phyloP scores from a whole-genome alignment of 2,113 vertebrate species.

The Leiothrix lutea region DNA sequence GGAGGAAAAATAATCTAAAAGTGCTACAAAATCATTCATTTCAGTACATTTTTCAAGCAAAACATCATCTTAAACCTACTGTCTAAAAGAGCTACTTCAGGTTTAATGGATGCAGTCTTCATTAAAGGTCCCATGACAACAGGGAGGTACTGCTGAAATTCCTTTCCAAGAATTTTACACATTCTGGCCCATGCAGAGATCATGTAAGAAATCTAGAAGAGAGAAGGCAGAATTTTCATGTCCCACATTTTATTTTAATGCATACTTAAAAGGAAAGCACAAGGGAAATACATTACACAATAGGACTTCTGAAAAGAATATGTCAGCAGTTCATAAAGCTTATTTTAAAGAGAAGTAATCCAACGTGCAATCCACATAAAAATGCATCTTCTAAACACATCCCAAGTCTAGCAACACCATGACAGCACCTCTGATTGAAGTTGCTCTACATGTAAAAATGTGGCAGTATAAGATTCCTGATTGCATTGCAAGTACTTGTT shows the following conservation, averaged over 20 bases:
- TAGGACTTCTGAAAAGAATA: background rate
- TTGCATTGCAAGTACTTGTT: background rate
- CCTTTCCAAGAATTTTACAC: conserved; percentile 98
- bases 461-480: background rate
- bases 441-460: background rate
- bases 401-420: background rate
- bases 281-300: background rate
- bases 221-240: background rate
- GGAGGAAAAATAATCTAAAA: background rate
- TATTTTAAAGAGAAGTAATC: background rate
- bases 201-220: conserved; percentile 94
- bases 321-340: background rate
- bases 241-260: background rate
- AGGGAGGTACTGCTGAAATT: conserved; percentile 98
- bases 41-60: background rate
- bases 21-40: background rate
- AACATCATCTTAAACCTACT: conserved; percentile 77
- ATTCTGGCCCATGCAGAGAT: conserved; percentile 99
- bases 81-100: conserved; percentile 96
- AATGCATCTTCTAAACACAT: background rate
- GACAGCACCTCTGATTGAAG: background rate
- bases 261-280: background rate
- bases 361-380: background rate
- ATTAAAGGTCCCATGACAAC: conserved; percentile 99
- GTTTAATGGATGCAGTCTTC: conserved; percentile 98